Conservation (phyloP, 2,113 vertebrate species). For the Oenanthe oenanthe region DNA sequence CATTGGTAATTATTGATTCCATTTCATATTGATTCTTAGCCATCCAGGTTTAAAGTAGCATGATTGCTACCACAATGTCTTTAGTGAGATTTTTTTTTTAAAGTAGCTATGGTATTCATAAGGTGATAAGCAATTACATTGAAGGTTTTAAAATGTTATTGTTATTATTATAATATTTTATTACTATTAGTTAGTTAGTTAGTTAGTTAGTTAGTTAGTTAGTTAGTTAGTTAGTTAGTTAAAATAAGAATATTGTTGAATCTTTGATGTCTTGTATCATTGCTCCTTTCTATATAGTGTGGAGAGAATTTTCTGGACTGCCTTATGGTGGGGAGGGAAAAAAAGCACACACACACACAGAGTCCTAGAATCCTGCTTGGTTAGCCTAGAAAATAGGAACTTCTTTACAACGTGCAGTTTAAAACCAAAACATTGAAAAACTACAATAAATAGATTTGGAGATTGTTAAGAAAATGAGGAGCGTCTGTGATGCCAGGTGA, state of each 20-base stretch:
- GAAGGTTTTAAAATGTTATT: neutral
- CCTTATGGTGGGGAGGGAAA: neutral
- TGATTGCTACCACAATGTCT: neutral
- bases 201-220: no score
- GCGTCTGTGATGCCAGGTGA: neutral
- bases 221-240: no score
- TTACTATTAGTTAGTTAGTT: no score
- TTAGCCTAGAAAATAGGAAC: neutral
- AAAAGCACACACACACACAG: neutral
- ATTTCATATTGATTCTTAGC: neutral
- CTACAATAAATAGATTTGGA: neutral
- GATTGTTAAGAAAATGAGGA: neutral
- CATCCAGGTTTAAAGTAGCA: neutral
- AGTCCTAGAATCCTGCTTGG: neutral
- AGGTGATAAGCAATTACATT: neutral
- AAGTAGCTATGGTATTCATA: neutral
- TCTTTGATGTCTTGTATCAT: neutral
- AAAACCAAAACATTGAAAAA: neutral
- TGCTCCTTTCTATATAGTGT: neutral
- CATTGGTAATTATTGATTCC: slow-evolving; percentile 82
- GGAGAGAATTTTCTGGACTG: neutral
- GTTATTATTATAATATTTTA: no score
- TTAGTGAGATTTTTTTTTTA: neutral
- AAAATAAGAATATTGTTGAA: neutral
- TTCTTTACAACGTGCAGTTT: neutral